Evolutionary conservation across 2,113 vertebrate genomes (phyloP), one percentile per base, ranked within the genome.

Genomic region (Xyliphius kryptos): DNA sequence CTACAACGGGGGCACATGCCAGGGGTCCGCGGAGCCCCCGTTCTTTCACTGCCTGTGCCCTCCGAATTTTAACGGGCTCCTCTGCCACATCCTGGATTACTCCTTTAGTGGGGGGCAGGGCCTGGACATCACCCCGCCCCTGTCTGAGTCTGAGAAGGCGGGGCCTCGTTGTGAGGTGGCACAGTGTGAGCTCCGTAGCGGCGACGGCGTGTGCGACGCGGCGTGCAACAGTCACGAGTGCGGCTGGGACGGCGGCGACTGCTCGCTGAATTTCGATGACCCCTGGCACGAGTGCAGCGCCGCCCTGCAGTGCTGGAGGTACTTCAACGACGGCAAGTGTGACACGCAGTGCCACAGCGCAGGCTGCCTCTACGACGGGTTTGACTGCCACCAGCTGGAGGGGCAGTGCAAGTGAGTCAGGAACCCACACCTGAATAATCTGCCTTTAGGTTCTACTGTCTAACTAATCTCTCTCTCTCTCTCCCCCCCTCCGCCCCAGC

Each of bases 261-360:
- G 96, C 81, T 97, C 95, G 0, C 94, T 99, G 63, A 93, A 97
- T 74, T 97, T 97, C 73, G 80, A 92, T 0, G 90, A 92, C 63
- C 95, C 96, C 2, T 99, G 96, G 96, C 92, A 98, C 85, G 96
- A 97, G 81, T 99, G 96, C 85, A 87, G 91, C 0, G 85, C 88
- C 63, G 79, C 94, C 0, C 88, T 98, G 80, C 92, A 98, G 88
- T 99, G 96, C 83, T 99, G 96, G 96, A 81, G 90, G 41, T 97
- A 97, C 73, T 99, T 99, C 78, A 88, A 91, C 0, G 78, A 99
- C 0, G 92, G 91, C 37, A 91, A 82, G 72, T 99, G 95, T 0
- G 94, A 99, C 32, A 64, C 82, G 0, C 95, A 98, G 81, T 99
- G 96, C 71, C 87, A 90, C 71, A 92, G 87, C 0, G 85, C 91